These are phyloP conservation scores for Notodonta dromedarius DNA, from an alignment of 2,888 invertebrate genomes.

Conservation along the genomic window DNA sequence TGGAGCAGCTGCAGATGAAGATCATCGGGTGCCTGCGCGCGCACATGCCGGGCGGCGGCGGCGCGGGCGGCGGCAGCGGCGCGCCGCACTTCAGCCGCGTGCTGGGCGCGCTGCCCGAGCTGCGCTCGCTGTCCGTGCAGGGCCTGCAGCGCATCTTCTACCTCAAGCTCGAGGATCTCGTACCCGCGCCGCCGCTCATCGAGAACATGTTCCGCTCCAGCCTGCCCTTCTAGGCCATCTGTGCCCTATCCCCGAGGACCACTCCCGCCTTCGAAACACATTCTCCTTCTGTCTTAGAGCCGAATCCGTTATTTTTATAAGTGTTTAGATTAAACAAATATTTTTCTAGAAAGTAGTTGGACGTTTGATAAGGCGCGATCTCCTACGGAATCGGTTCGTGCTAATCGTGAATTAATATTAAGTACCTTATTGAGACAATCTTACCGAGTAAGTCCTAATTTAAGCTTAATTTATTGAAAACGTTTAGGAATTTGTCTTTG, in stretches of 20 bases:
- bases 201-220: slow-evolving; percentile 98
- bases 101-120: slow-evolving; percentile 95
- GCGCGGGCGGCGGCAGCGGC: slow-evolving; percentile 92
- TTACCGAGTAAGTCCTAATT: slow-evolving; percentile 62
- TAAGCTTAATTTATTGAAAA: slow-evolving; percentile 81
- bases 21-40: slow-evolving; percentile 97
- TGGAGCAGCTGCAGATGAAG: slow-evolving; percentile 98
- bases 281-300: slow-evolving; percentile 70
- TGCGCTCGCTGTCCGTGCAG: slow-evolving; percentile 96
- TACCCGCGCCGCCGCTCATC: slow-evolving; percentile 95
- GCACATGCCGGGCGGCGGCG: slow-evolving; percentile 95
- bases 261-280: slow-evolving; percentile 74
- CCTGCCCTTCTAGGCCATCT: slow-evolving; percentile 91
- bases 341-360: slow-evolving; percentile 77
- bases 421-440: slow-evolving; percentile 61
- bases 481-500: slow-evolving; percentile 62
- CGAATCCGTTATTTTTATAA: slow-evolving; percentile 81
- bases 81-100: slow-evolving; percentile 97
- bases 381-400: slow-evolving; percentile 79
- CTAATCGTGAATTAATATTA: slow-evolving; percentile 57
- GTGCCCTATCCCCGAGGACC: slow-evolving; percentile 62
- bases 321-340: slow-evolving; percentile 76
- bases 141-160: slow-evolving; percentile 97
- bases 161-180: slow-evolving; percentile 95
- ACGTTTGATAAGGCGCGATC: slow-evolving; percentile 77